phyloP scores from a whole-genome alignment of 1,140 invertebrate genomes.

The Drosophila carrolli region DNA sequence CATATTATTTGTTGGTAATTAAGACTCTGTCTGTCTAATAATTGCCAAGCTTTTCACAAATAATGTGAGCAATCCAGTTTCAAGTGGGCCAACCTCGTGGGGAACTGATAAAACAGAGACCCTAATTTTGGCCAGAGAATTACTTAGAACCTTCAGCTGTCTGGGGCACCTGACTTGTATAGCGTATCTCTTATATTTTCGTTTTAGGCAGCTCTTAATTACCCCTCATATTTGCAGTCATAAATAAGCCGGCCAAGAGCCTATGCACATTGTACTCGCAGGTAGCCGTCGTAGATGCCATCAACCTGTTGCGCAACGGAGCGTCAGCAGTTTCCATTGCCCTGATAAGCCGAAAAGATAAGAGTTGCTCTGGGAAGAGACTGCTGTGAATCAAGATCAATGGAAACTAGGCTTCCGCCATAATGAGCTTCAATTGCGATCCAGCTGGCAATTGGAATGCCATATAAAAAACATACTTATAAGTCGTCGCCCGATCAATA shows the following conservation, averaged over 20 bases:
- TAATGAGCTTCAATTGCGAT: slow-evolving; percentile 64
- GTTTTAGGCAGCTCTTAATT: slow-evolving; percentile 7
- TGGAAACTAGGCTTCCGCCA: slow-evolving; percentile 17
- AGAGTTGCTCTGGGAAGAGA: slow-evolving; percentile 14
- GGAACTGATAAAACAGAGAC: slow-evolving; percentile 15
- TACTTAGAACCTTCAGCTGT: slow-evolving; percentile 5
- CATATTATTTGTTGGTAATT: slow-evolving; percentile 15
- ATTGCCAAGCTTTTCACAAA: slow-evolving; percentile 35
- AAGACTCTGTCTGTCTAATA: slow-evolving; percentile 20
- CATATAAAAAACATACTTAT: slow-evolving; percentile 2
- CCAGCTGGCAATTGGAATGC: slow-evolving; percentile 24
- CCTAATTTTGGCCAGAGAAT: slow-evolving; percentile 12
- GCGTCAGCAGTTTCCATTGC: slow-evolving; percentile 28
- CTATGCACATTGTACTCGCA: slow-evolving; percentile 6
- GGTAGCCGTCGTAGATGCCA: slow-evolving; percentile 2
- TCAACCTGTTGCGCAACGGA: slow-evolving; percentile 32
- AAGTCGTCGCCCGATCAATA: slow-evolving; percentile 15
- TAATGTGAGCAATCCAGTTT: slow-evolving; percentile 37
- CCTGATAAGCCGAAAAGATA: slow-evolving; percentile 44
- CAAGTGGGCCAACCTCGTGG: slow-evolving; percentile 40
- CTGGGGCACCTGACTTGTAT: slow-evolving; percentile 3
- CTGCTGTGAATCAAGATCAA: slow-evolving; percentile 18
- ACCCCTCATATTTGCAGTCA: background rate
- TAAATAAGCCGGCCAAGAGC: slow-evolving; percentile 18
- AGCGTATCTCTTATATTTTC: background rate